Percentiles rank a stretch among this genome's conserved stretches.
Evolutionary conservation across 2,797 vertebrate genomes (phyloP).

Genomic region (Ara ararauna): DNA sequence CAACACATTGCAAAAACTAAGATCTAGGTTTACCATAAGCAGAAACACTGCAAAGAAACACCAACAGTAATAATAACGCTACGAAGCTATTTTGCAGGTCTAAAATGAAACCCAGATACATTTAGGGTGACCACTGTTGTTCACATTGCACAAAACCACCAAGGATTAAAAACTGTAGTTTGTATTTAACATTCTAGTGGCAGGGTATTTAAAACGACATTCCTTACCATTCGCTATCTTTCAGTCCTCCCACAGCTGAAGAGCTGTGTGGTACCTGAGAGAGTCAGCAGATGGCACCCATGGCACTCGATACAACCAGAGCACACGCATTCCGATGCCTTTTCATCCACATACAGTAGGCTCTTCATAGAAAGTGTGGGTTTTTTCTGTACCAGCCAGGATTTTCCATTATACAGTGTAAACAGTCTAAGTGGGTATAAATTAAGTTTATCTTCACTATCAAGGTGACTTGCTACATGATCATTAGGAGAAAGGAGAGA

Average conservation of each 20-base stretch:
- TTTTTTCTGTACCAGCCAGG: background rate
- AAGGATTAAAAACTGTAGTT: background rate
- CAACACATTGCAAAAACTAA: background rate
- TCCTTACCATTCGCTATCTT: background rate
- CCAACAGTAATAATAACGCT: background rate
- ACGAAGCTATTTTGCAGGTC: background rate
- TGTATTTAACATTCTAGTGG: background rate
- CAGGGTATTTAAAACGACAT: background rate
- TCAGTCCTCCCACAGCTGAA: background rate
- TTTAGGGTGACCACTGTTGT: background rate
- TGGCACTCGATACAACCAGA: background rate
- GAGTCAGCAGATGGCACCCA: conserved; percentile 76
- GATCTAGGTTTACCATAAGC: background rate
- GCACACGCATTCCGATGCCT: background rate
- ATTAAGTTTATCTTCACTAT: background rate
- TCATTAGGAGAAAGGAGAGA: background rate
- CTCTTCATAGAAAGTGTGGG: background rate
- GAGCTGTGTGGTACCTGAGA: background rate
- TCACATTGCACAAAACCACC: background rate
- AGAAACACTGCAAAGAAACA: background rate
- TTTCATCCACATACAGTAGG: background rate
- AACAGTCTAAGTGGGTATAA: background rate
- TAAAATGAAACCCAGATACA: background rate
- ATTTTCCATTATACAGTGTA: background rate
- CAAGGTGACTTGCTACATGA: background rate